Conservation (phyloP, 2,797 vertebrate genomes). For the Silurus aristotelis region DNA sequence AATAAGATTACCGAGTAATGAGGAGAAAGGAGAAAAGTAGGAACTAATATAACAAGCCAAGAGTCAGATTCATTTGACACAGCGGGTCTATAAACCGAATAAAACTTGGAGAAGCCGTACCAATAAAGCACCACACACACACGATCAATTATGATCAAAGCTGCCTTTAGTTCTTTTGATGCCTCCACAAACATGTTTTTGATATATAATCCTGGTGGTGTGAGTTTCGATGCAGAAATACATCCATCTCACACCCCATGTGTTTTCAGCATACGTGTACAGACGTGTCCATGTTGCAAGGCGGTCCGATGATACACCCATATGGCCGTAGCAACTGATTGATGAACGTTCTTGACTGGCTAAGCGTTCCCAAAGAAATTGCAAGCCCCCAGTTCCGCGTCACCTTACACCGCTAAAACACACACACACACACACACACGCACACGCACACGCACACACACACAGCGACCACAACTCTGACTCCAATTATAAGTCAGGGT, state of each 20-base stretch:
- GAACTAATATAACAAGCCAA: neutral
- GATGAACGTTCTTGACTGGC: neutral
- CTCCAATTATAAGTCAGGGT: constrained; percentile 83
- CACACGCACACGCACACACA: constrained; percentile 40
- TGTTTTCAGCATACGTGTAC: neutral
- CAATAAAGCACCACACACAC: constrained; percentile 8
- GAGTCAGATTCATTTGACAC: constrained; percentile 11
- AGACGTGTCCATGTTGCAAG: neutral
- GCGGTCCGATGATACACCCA: too few species aligned
- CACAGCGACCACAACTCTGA: constrained; percentile 66
- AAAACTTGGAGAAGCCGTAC: neutral
- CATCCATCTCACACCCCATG: neutral
- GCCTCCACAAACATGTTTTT: neutral
- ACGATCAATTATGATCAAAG: neutral
- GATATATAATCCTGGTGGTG: neutral
- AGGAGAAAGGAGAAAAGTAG: neutral
- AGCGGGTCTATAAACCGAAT: neutral
- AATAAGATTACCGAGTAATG: constrained; percentile 11
- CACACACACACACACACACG: constrained; percentile 50
- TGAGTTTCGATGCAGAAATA: neutral
- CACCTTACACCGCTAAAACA: neutral
- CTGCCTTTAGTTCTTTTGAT: neutral
- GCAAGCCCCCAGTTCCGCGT: neutral
- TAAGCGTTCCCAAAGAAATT: neutral
- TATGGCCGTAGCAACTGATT: neutral